Evolutionary conservation across 1,140 invertebrate genomes (phyloP).

Genomic region (Drosophila orosa): DNA sequence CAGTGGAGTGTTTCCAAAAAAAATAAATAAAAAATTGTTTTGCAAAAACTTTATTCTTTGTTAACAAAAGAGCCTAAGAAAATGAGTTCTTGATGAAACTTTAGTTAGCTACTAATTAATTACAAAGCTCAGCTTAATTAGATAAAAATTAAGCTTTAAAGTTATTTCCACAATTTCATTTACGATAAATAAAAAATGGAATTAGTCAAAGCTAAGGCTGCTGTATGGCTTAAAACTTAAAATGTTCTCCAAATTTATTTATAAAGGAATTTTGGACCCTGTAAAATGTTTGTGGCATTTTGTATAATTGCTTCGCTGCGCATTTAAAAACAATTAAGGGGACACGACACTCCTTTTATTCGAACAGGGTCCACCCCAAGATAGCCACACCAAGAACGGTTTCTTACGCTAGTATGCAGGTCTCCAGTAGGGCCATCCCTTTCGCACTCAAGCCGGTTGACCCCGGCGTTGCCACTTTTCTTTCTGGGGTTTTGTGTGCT

Average conservation of each 20-base stretch:
- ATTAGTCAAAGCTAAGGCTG: not conserved
- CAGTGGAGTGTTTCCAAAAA: slow-evolving; percentile 31
- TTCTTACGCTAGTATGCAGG: slow-evolving; percentile 28
- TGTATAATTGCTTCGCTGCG: slow-evolving; percentile 1
- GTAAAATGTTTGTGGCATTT: slow-evolving; percentile 2
- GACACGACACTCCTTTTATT: not conserved
- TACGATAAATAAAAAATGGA: not conserved
- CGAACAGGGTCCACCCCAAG: slow-evolving; percentile 28
- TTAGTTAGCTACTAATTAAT: slow-evolving; percentile 33
- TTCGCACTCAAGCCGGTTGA: slow-evolving; percentile 27
- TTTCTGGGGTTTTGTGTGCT: slow-evolving; percentile 24
- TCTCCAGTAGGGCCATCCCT: slow-evolving; percentile 15
- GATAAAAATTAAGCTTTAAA: not conserved
- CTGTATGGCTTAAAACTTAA: no score
- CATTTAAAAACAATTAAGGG: slow-evolving; percentile 32
- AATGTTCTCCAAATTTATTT: no score
- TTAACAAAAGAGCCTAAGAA: slow-evolving; percentile 20
- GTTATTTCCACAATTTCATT: no score
- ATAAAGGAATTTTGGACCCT: no score
- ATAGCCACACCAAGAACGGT: slow-evolving; percentile 28
- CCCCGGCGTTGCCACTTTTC: slow-evolving; percentile 60
- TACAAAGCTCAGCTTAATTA: slow-evolving; percentile 36
- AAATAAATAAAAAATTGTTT: slow-evolving; percentile 23
- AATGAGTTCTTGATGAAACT: slow-evolving; percentile 30
- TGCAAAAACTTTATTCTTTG: slow-evolving; percentile 37